Evolutionary conservation across 2,888 invertebrate genomes (phyloP).

Genomic region (Thera britannica): DNA sequence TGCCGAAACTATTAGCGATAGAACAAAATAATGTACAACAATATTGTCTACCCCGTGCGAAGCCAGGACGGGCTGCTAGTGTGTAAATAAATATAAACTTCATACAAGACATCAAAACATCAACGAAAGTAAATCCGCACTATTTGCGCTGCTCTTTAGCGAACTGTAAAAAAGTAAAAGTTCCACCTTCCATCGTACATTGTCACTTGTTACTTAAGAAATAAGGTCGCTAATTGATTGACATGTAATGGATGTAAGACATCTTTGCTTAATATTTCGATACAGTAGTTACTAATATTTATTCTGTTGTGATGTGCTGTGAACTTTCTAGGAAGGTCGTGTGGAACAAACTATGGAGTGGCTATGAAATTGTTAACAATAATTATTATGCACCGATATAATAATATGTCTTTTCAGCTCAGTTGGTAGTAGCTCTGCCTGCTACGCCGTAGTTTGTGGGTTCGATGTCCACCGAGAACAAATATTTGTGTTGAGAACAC

Average conservation of each 20-base stretch:
- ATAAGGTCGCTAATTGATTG: constrained; percentile 41
- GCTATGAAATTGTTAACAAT: constrained; percentile 14
- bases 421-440: too few species aligned
- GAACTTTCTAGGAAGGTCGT: constrained; percentile 79
- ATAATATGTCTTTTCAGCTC: not conserved
- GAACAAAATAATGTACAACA: too few species aligned
- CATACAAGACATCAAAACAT: constrained; percentile 22
- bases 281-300: constrained; percentile 45
- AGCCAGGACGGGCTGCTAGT: too few species aligned
- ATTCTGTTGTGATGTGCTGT: constrained; percentile 40
- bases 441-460: too few species aligned
- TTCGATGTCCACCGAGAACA: too few species aligned
- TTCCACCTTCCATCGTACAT: constrained; percentile 34
- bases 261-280: constrained; percentile 52
- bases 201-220: constrained; percentile 42
- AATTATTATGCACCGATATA: constrained; percentile 8
- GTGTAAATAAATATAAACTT: too few species aligned
- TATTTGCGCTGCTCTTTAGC: constrained; percentile 54
- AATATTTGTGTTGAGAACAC: too few species aligned
- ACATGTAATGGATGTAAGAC: constrained; percentile 23
- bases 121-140: constrained; percentile 64
- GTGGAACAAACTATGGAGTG: constrained; percentile 43
- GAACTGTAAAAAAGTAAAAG: constrained; percentile 63
- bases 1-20: too few species aligned
- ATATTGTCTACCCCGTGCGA: too few species aligned